Evolutionary conservation across 2,113 vertebrate species (phyloP).

Genomic region (Stictonetta naevosa): DNA sequence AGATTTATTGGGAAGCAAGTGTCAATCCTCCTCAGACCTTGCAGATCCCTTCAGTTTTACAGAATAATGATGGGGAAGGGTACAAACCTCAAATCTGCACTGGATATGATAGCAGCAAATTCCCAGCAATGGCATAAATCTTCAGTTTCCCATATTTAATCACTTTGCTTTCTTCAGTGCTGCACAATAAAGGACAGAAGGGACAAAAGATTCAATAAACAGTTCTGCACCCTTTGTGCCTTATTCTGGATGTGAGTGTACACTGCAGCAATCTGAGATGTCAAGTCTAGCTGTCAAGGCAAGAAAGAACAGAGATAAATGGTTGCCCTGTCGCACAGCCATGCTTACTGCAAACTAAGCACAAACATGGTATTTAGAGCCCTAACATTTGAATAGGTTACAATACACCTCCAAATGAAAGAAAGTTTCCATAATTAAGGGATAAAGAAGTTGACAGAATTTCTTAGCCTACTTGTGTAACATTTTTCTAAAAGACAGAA

Average conservation of each 20-base stretch:
- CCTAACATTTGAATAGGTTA: conserved; percentile 27
- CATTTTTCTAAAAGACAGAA: neutral
- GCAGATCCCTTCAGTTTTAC: neutral
- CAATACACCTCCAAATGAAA: neutral
- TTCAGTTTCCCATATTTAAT: neutral
- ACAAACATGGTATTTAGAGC: neutral
- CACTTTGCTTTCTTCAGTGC: neutral
- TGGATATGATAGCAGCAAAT: neutral
- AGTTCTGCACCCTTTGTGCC: neutral
- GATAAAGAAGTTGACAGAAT: conserved; percentile 5
- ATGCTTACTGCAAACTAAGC: conserved; percentile 17
- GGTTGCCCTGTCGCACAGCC: neutral
- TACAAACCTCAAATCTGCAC: neutral
- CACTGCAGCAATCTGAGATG: neutral
- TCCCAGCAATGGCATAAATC: neutral
- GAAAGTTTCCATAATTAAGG: neutral
- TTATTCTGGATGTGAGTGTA: neutral
- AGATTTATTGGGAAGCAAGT: neutral
- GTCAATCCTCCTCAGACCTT: neutral
- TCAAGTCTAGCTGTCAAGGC: conserved; percentile 18
- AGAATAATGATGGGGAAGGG: neutral
- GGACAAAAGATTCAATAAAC: conserved; percentile 4
- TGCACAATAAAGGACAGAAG: neutral
- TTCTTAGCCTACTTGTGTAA: neutral
- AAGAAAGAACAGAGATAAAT: conserved; percentile 41